Base-by-base conservation (phyloP, 2,888 invertebrate species). In the Campopleginae sp. region DNA sequence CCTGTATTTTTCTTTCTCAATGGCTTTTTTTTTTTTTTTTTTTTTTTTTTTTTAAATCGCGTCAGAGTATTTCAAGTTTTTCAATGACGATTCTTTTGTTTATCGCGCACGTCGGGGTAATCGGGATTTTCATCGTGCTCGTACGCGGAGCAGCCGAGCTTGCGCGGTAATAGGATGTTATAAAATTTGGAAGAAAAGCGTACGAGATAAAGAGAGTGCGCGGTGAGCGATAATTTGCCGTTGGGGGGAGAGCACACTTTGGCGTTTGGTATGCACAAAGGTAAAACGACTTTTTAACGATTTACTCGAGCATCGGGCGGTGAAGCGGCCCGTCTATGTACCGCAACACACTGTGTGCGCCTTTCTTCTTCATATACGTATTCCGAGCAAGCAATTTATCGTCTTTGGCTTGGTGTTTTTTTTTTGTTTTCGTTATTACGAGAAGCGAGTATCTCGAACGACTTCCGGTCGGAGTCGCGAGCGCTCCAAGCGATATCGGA, bases 381-480 rank as follows among this genome's bases (percentile, higher is more conserved):
- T 51, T n/a, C 51, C 27, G n/a, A n/a, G 51, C 38, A 33, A 14
- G 72, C 76, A 71, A 92, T 91, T 91, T 91, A 92, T 91, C 91
- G 92, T 90, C 74, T 80, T 82, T 68, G 68, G 80, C 38, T 75
- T 72, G 51, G n/a, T 65, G 48, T 27, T 72, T 61, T 79, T 63
- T 92, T 91, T 27, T 72, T 61, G 71, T 63, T 92, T 91, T 90
- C 91, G 90, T 91, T 91, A 90, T 88, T 88, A 87, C 87, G 79
- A 83, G 82, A 80, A 81, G 72, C 86, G 88, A 91, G 90, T 91
- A 92, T 91, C 91, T 90, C 86, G 88, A 88, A 88, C 89, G 91
- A 92, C 92, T 92, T 92, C 92, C 92, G 92, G 92, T 90, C 51
- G 75, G 83, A 81, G 70, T 63, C 76, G 80, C 81, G 82, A 72